Conservation (phyloP, 2,888 invertebrate genomes). For the Xestia rhomboidea region DNA sequence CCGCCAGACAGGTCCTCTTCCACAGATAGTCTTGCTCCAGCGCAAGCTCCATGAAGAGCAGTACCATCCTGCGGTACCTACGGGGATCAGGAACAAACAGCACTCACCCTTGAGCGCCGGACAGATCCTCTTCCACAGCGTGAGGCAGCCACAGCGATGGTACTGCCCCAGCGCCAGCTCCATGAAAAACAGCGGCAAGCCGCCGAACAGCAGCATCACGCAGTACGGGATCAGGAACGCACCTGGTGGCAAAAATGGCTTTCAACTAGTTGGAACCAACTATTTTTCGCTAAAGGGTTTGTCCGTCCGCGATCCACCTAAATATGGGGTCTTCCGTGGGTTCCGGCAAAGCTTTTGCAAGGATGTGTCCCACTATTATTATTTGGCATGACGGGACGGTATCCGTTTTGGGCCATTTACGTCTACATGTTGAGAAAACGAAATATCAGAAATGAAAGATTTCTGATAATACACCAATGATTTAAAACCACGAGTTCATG, state of each 20-base stretch:
- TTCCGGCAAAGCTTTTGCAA: neutral
- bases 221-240: constrained; percentile 98
- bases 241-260: constrained; percentile 88
- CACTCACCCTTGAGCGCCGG: constrained; percentile 94
- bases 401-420: neutral
- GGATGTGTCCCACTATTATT: neutral
- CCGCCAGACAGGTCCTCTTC: too few relatives aligned
- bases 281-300: neutral
- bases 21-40: too few relatives aligned
- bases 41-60: too few relatives aligned
- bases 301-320: neutral
- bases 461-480: too few relatives aligned
- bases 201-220: constrained; percentile 97
- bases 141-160: constrained; percentile 97
- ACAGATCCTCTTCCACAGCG: constrained; percentile 98
- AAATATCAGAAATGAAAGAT: neutral
- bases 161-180: constrained; percentile 98
- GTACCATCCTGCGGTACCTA: too few relatives aligned
- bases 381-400: neutral
- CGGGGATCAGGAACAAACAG: too few relatives aligned
- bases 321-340: neutral
- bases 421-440: neutral
- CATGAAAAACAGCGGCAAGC: constrained; percentile 98
- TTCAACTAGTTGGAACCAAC: too few relatives aligned
- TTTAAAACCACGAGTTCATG: too few relatives aligned